Base-by-base conservation (phyloP, 2,113 vertebrate species). In the Tetrao urogallus region DNA sequence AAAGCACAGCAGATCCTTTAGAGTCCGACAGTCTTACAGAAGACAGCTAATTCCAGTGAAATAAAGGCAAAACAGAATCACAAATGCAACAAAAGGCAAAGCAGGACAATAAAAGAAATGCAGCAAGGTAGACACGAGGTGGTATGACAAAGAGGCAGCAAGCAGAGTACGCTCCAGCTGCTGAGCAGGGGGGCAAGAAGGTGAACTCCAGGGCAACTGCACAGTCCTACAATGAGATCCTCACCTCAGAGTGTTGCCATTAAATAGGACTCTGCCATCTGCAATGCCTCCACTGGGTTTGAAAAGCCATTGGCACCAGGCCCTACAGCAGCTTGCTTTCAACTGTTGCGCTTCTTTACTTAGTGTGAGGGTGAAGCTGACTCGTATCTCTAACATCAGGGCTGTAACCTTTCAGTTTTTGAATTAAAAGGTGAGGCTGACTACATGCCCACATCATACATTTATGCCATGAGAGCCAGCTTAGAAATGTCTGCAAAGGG, bases 1-100 rank as follows among this genome's bases (percentile, higher is more conserved):
- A 92, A 96, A 94, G 86, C 36, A 82, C 73, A 84, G 66, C 92
- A 94, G 93, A 92, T 92, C 90, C 77, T 63, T 72, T 84, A 69
- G 69, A 42, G 80, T 83, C 88, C 83, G 50, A 69, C 77, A 84
- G 61, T 40, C 81, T 47, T 52, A 76, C n/a, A 88, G 70, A 78
- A 84, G 77, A 45, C 45, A 83, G 80, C 43, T 48, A 27, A 73
- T 82, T 93, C 77, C 81, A 90, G 54, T 0, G 0, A 79, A 69
- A 60, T 48, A 60, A 78, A 74, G 77, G 72, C 48, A 82, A 79
- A 90, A 38, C 28, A 72, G 52, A 78, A 48, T n/a, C 75, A 75
- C 75, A 88, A 93, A 67, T 14, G 71, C 28, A 86, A n/a, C 27
- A 82, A 40, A 89, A 82, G 10, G 22, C 27, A 48, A 84, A 72